Percentiles rank a stretch among this genome's conserved stretches.
phyloP scores from a whole-genome alignment of 2,797 vertebrate genomes.

The Cyprinodon diabolis region DNA sequence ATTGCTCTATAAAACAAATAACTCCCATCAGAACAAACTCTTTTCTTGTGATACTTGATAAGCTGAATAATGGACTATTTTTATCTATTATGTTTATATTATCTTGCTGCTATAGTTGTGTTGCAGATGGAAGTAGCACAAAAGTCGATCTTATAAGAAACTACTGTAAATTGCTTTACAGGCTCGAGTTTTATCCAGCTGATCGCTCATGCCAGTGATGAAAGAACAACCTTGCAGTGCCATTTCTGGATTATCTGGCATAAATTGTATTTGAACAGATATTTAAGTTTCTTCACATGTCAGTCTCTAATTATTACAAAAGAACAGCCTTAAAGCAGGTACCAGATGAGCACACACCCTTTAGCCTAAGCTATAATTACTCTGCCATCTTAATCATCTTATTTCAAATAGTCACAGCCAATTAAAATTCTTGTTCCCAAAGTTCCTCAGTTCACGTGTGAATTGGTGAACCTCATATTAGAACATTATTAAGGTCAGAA shows the following conservation, averaged over 20 bases:
- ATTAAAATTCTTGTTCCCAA: conserved; percentile 48
- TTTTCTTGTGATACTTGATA: background rate
- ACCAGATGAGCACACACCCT: conserved; percentile 37
- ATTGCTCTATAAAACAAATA: background rate
- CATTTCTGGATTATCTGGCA: background rate
- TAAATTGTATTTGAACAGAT: background rate
- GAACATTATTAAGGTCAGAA: too few relatives aligned
- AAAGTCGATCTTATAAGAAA: background rate
- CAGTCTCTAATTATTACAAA: background rate
- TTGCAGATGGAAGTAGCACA: background rate
- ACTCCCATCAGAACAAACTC: background rate
- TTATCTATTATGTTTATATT: background rate
- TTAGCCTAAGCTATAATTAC: conserved; percentile 54
- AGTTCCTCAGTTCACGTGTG: background rate
- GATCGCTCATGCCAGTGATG: background rate
- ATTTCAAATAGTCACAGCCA: conserved; percentile 25
- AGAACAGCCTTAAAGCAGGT: conserved; percentile 12
- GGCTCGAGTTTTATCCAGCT: too few relatives aligned
- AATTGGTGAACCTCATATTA: background rate
- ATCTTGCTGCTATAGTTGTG: background rate
- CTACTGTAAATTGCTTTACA: background rate
- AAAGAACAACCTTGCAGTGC: background rate
- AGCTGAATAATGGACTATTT: background rate
- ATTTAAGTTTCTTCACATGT: background rate
- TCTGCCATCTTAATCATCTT: conserved; percentile 38